Percentiles rank a stretch among this genome's conserved stretches.
phyloP scores from a whole-genome alignment of 1,140 invertebrate species.

The Cydia strobilella region DNA sequence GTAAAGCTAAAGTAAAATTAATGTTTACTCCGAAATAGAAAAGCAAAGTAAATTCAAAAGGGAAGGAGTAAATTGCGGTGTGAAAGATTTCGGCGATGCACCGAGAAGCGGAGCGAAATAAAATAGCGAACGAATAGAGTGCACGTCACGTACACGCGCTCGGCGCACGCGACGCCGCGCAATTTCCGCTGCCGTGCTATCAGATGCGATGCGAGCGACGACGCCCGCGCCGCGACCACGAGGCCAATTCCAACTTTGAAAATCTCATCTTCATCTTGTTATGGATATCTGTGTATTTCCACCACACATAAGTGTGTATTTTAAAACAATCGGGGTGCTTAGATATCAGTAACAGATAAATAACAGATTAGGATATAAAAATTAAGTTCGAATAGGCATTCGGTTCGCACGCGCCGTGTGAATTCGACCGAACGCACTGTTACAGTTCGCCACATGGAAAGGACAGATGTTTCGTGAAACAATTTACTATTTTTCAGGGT shows the following conservation, averaged over 20 bases:
- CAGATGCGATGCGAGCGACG: conserved; percentile 60
- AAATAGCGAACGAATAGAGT: conserved; percentile 52
- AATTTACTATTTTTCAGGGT: neutral
- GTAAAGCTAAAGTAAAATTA: conserved; percentile 25
- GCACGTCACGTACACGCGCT: conserved; percentile 61
- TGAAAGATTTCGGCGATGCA: conserved; percentile 52
- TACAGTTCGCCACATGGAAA: conserved; percentile 5
- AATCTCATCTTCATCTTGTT: no score
- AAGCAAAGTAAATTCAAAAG: conserved; percentile 37
- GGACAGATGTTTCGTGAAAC: conserved; percentile 6
- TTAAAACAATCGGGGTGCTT: no score
- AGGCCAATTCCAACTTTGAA: no score
- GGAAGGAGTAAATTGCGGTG: conserved; percentile 38
- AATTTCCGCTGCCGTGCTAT: conserved; percentile 72
- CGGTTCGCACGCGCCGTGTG: neutral
- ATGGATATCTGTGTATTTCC: no score
- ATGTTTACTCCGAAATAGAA: conserved; percentile 16
- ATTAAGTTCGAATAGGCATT: neutral
- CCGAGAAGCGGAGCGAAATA: conserved; percentile 55
- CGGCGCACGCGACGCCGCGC: conserved; percentile 70
- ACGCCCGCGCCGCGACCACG: conserved; percentile 39
- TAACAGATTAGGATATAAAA: no score
- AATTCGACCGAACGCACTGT: conserved; percentile 10
- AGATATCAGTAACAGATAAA: no score
- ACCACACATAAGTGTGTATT: no score